These are phyloP conservation scores for Notodonta ziczac DNA, from an alignment of 2,888 invertebrate genomes.

Conservation along the genomic window DNA sequence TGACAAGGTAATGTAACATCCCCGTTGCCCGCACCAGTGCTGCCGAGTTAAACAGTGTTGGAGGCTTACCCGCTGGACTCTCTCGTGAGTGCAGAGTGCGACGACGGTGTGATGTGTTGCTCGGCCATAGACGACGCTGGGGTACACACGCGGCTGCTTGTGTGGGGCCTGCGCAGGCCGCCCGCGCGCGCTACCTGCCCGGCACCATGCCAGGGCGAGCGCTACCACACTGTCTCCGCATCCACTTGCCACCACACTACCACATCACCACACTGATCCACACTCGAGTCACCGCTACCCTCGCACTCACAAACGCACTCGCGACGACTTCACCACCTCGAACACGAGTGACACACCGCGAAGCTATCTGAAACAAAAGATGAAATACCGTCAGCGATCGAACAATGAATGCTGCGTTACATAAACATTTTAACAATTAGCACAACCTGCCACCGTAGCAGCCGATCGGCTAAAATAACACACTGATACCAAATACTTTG, in stretches of 20 bases:
- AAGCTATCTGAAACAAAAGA: constrained; percentile 78
- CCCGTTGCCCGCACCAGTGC: too few species aligned
- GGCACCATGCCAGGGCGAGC: constrained; percentile 83
- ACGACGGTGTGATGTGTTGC: constrained; percentile 91
- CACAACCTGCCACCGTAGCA: constrained; percentile 63
- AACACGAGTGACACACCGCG: constrained; percentile 57
- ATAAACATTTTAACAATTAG: constrained; percentile 79
- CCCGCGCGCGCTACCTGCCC: constrained; percentile 85
- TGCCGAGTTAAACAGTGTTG: neutral
- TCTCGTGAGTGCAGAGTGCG: constrained; percentile 90
- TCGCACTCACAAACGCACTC: constrained; percentile 47
- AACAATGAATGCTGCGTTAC: constrained; percentile 79
- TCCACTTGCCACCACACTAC: constrained; percentile 65
- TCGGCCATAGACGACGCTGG: constrained; percentile 96
- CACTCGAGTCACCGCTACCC: constrained; percentile 43
- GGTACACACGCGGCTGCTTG: constrained; percentile 86
- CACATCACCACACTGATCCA: constrained; percentile 54
- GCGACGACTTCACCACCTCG: constrained; percentile 36
- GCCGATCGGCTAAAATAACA: constrained; percentile 25
- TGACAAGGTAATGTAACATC: too few species aligned
- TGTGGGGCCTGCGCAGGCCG: constrained; percentile 84
- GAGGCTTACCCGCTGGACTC: constrained; percentile 82
- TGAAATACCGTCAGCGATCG: constrained; percentile 67
- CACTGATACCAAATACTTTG: constrained; percentile 23
- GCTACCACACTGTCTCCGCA: constrained; percentile 70